Base-by-base conservation (phyloP, 2,113 vertebrate species). In the Lamprologus speciosus region DNA sequence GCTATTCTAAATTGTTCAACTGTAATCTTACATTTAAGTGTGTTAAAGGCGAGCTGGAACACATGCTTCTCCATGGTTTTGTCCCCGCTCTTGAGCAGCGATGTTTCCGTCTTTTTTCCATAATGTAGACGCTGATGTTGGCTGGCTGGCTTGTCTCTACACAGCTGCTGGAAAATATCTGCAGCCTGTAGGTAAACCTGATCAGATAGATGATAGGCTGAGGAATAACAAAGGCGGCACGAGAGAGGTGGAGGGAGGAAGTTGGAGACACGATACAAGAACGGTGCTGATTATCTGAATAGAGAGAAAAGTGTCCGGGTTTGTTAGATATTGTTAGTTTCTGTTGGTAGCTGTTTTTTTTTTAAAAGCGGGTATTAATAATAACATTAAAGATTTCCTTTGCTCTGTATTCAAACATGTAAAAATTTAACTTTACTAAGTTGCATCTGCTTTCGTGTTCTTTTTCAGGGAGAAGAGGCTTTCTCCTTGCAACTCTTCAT, bases 1-100 rank as follows among this genome's bases (percentile, higher is more conserved):
- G 35, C 40, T 11, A 37, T 40, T 16, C 23, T 13, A 6, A 42
- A 21, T 28, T 28, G 9, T 19, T 50, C 19, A 45, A 47, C n/a
- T 47, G 14, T 19, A 10, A 21, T 95, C 97, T 95, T 95, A 98
- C 98, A 98, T 94, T 97, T 99, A n/a, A 98, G 92, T 50, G 97
- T 90, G 91, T 5, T 97, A 95, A 98, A 98, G 31, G 97, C 97
- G 50, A 99, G 94, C 26, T 98, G 96, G 1, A 97, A 98, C 83
- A 96, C 96, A 3, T 60, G 82, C 9, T 92, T 96, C 90, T 90
- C 94, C 1, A 90, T 89, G 42, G 79, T 9, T 50, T 96, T 96
- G 83, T 97, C 96, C 80, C 94, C 91, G 6, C 92, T 86, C 85
- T 93, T 58, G 0, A 87, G 13, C 4, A 33, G 2, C 2, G 87